Conservation (phyloP, 2,888 invertebrate genomes). For the Spodoptera picta region DNA sequence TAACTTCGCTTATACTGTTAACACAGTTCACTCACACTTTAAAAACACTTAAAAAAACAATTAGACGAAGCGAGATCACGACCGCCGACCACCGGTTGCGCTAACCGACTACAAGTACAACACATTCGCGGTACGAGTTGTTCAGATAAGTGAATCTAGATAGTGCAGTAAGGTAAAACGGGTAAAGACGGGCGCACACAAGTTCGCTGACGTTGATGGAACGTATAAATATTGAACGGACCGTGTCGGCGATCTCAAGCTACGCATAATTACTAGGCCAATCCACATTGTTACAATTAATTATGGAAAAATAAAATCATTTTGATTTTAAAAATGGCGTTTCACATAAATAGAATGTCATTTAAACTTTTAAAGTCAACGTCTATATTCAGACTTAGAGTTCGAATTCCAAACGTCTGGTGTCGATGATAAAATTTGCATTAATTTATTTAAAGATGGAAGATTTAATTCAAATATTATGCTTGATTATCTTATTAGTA, state of each 20-base stretch:
- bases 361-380: no score
- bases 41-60: slow-evolving; percentile 60
- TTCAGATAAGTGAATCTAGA: slow-evolving; percentile 84
- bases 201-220: slow-evolving; percentile 60
- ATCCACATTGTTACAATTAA: slow-evolving; percentile 20
- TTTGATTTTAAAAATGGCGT: no score
- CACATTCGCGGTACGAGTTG: slow-evolving; percentile 67
- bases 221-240: slow-evolving; percentile 52
- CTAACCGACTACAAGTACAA: slow-evolving; percentile 67
- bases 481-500: no score
- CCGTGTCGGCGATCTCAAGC: slow-evolving; percentile 47
- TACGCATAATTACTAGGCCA: slow-evolving; percentile 51
- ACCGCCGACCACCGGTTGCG: slow-evolving; percentile 73
- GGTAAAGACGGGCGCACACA: slow-evolving; percentile 65
- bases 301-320: neutral
- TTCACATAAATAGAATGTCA: no score
- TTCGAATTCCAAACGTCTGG: no score
- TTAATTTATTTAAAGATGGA: no score
- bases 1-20: slow-evolving; percentile 59
- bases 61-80: slow-evolving; percentile 60
- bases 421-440: no score
- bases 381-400: no score
- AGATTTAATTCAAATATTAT: no score
- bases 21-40: slow-evolving; percentile 65
- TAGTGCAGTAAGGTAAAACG: slow-evolving; percentile 79